Conservation (phyloP, 2,888 invertebrate species). For the Orthosia cruda region DNA sequence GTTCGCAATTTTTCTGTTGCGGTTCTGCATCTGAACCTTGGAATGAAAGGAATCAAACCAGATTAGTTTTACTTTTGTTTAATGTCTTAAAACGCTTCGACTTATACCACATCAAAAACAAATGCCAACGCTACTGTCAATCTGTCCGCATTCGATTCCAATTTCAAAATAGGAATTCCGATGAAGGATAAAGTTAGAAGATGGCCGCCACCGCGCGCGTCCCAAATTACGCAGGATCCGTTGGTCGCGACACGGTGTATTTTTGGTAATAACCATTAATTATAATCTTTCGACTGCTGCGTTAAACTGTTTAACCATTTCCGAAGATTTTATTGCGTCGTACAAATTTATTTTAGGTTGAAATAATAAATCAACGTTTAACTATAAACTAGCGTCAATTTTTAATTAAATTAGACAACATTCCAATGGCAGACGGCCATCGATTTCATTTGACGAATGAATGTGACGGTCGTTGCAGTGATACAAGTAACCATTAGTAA, state of each 20-base stretch:
- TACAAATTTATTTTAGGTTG: slow-evolving; percentile 49
- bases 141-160: slow-evolving; percentile 54
- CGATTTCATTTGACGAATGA: slow-evolving; percentile 40
- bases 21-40: too few species aligned
- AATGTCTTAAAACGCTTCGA: slow-evolving; percentile 6
- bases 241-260: slow-evolving; percentile 80
- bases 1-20: neutral
- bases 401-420: slow-evolving; percentile 55
- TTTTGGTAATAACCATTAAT: slow-evolving; percentile 77
- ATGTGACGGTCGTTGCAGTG: slow-evolving; percentile 18
- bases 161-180: slow-evolving; percentile 70
- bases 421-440: slow-evolving; percentile 35
- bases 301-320: slow-evolving; percentile 63
- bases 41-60: too few species aligned
- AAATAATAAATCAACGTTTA: slow-evolving; percentile 45
- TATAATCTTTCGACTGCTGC: slow-evolving; percentile 54
- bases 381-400: slow-evolving; percentile 29
- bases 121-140: slow-evolving; percentile 41
- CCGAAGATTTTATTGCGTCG: slow-evolving; percentile 54
- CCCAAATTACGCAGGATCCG: slow-evolving; percentile 82
- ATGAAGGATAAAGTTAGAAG: slow-evolving; percentile 80
- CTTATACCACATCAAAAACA: slow-evolving; percentile 18
- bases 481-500: slow-evolving; percentile 11
- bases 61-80: neutral
- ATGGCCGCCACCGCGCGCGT: slow-evolving; percentile 73